These are phyloP conservation scores for Andrena marginata DNA, from an alignment of 2,888 invertebrate genomes.

Conservation along the genomic window DNA sequence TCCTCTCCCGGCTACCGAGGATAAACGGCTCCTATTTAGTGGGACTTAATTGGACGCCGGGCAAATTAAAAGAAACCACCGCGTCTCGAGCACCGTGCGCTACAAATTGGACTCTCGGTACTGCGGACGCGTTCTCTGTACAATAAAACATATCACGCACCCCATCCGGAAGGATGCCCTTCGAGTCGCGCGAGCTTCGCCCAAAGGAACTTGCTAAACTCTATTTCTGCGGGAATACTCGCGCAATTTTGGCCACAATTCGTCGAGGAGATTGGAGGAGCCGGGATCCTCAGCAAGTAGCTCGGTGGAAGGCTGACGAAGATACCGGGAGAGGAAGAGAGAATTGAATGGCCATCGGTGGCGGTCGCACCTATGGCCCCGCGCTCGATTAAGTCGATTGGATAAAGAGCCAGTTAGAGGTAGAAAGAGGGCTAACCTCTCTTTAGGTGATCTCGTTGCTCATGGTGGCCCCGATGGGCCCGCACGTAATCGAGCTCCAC, in stretches of 20 bases:
- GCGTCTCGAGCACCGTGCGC: slow-evolving; percentile 28
- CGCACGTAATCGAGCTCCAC: slow-evolving; percentile 56
- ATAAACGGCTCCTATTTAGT: slow-evolving; percentile 51
- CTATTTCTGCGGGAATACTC: too few relatives aligned
- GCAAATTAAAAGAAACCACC: slow-evolving; percentile 53
- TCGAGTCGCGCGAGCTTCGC: too few relatives aligned
- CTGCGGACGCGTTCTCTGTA: background rate
- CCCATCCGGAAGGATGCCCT: too few relatives aligned
- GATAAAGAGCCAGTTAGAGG: slow-evolving; percentile 55
- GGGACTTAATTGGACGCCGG: slow-evolving; percentile 44
- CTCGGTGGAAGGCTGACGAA: slow-evolving; percentile 2
- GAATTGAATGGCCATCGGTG: slow-evolving; percentile 40
- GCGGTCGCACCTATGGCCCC: slow-evolving; percentile 51
- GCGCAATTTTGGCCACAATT: too few relatives aligned
- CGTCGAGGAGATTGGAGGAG: background rate
- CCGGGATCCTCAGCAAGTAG: slow-evolving; percentile 1
- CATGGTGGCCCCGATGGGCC: slow-evolving; percentile 50
- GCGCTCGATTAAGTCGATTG: slow-evolving; percentile 63
- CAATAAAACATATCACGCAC: too few relatives aligned
- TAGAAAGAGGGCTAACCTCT: slow-evolving; percentile 18
- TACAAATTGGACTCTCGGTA: slow-evolving; percentile 14
- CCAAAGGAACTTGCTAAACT: too few relatives aligned
- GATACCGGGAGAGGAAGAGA: background rate
- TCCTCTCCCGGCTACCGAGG: slow-evolving; percentile 31
- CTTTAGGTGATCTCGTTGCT: slow-evolving; percentile 50